Conservation (phyloP, 2,888 invertebrate genomes). For the Dryococelus australis region DNA sequence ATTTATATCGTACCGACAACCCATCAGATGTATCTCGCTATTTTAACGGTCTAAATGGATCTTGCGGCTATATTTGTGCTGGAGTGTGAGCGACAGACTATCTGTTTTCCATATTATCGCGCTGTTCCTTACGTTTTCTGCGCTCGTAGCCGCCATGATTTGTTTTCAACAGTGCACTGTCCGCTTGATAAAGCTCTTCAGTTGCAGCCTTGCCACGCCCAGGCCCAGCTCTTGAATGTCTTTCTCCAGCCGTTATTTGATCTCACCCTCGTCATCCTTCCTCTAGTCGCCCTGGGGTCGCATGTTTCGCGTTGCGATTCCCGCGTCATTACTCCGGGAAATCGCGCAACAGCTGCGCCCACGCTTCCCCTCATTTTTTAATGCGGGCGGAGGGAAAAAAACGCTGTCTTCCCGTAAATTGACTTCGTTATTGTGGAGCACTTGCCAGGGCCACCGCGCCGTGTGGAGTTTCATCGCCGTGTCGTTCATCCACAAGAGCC, state of each 20-base stretch:
- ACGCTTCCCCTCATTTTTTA: not conserved
- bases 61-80: no score
- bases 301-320: not conserved
- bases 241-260: not conserved
- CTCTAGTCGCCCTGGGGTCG: not conserved
- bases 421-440: conserved; percentile 9
- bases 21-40: no score
- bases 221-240: no score
- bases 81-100: no score
- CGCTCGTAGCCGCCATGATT: no score
- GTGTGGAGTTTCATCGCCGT: not conserved
- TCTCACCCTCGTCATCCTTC: not conserved
- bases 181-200: no score
- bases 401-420: not conserved
- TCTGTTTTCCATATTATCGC: no score
- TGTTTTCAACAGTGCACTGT: no score
- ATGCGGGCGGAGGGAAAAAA: not conserved
- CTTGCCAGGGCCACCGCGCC: not conserved
- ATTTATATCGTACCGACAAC: no score
- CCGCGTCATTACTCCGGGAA: not conserved
- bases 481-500: not conserved
- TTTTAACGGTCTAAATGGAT: no score
- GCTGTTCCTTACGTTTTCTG: no score
- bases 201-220: no score
- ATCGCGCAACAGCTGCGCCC: not conserved